Evolutionary conservation across 2,888 invertebrate genomes (phyloP), one percentile per base, ranked within the genome.

Genomic region (Pilophorus perplexus): DNA sequence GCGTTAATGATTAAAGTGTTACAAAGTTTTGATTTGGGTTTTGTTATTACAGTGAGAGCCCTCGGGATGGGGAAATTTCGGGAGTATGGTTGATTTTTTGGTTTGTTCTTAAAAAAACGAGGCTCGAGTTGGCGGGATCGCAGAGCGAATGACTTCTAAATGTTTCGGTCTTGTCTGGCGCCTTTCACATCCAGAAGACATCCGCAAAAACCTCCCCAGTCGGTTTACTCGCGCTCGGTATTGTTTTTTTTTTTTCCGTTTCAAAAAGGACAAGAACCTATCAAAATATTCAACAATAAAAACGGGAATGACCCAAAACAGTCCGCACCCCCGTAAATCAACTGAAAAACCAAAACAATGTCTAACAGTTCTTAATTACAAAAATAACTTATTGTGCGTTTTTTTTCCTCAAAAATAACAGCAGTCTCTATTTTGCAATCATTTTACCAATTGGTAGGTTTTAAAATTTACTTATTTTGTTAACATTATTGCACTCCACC

Each of bases 401-500:
- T 62, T 62, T 25, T 46, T 60, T 44, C 27, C 46, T 28, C 27
- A 62, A 62, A 62, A 62, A 62, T 62, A 62, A 62, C 46, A 62
- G 48, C 62, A 62, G 62, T 62, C 62, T 62, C 62, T 46, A 62
- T 62, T n/a, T 62, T 62, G 62, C 62, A 62, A 33, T 46, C 62
- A 62, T 62, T n/a, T n/a, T 62, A 62, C 64, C 27, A n/a, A n/a
- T n/a, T n/a, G n/a, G 14, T 64, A 64, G 10, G 50, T 64, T 64
- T 25, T 57, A 16, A 18, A 52, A 38, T 38, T 64, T 27, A 16
- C 25, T 40, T 52, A 2, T 28, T 48, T 64, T 64, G 50, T 16
- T 64, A 25, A 38, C 40, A 38, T 64, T 64, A 64, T 64, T 64
- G 64, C 64, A 64, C 64, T 64, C 52, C 64, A 64, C 64, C 64